These are phyloP conservation scores for Astreopora myriophthalma DNA, from an alignment of 64 coral and sea anemone species.

Conservation along the genomic window DNA sequence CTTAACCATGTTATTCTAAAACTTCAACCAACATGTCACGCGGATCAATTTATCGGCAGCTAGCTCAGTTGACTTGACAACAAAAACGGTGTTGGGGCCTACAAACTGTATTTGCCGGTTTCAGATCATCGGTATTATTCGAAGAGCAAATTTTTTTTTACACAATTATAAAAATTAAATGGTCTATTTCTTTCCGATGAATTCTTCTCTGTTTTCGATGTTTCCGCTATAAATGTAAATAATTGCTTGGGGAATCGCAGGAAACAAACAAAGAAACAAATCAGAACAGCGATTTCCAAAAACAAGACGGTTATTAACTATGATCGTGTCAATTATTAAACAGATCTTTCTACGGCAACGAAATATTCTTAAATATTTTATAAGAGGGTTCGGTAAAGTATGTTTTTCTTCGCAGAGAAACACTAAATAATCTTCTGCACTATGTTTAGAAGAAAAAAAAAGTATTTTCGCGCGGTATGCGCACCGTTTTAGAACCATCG, in stretches of 20 bases:
- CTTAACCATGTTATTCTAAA: too few relatives aligned
- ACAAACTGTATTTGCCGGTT: too few relatives aligned
- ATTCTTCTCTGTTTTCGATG: background rate
- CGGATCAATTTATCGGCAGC: too few relatives aligned
- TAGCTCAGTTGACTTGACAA: too few relatives aligned
- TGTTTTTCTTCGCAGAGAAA: background rate
- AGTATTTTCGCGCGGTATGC: background rate
- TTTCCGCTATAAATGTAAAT: background rate
- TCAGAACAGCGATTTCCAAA: background rate
- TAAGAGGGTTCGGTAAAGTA: too few relatives aligned
- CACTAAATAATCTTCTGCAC: background rate
- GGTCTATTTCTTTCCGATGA: background rate
- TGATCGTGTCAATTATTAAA: slow-evolving; percentile 12
- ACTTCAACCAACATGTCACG: too few relatives aligned
- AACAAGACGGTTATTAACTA: background rate
- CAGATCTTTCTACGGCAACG: background rate
- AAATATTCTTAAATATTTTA: slow-evolving; percentile 4
- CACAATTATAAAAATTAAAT: too few relatives aligned
- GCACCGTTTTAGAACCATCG: background rate
- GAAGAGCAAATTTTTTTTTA: background rate
- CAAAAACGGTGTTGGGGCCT: too few relatives aligned
- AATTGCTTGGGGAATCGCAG: background rate
- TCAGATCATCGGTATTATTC: too few relatives aligned
- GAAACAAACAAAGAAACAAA: background rate
- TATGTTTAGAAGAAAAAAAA: too few relatives aligned